Base-by-base conservation (phyloP, 2,113 vertebrate genomes). In the Ictalurus furcatus region DNA sequence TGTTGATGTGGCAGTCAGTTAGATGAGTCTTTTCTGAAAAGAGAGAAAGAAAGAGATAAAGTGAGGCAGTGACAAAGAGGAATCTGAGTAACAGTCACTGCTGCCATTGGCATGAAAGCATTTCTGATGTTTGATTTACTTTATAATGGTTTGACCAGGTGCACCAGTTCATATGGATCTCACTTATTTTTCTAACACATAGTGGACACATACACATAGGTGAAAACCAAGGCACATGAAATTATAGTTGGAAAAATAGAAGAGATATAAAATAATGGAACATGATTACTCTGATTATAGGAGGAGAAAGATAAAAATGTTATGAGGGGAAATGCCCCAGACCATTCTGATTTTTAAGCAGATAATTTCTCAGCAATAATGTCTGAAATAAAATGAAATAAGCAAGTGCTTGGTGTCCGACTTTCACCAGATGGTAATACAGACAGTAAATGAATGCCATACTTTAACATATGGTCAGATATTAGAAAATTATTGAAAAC, bases 1-100 rank as follows among this genome's bases (percentile, higher is more conserved):
- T 91, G 91, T 92, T 91, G 90, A 91, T 92, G 91, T 92, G 91
- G 91, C 91, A 92, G 89, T 83, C 63, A 85, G 69, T 88, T 69
- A 88, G 65, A 82, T 74, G 63, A 80, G 58, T 80, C 65, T 67
- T 81, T 82, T 56, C 63, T 73, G 30, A 85, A 67, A 6, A 71
- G 25, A 79, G 37, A 71, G n/a, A 89, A 4, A 65, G 21, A 40
- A 52, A 69, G 23, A 84, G 48, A 74, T 30, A 86, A 14, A 80
- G n/a, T 37, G 21, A 82, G 11, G 8, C n/a, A 69, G 13, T 28
- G 81, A 73, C 28, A 34, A 37, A 54, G 48, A 71, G 19, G 8
- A 84, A 84, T 63, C 23, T 84, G 12, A 40, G 12, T 59, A 21
- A 13, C 4, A 82, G 28, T 34, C 17, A 81, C 6, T 81, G 16